Base-by-base conservation (phyloP, 2,113 vertebrate genomes). In the Ptychochromis oligacanthus region DNA sequence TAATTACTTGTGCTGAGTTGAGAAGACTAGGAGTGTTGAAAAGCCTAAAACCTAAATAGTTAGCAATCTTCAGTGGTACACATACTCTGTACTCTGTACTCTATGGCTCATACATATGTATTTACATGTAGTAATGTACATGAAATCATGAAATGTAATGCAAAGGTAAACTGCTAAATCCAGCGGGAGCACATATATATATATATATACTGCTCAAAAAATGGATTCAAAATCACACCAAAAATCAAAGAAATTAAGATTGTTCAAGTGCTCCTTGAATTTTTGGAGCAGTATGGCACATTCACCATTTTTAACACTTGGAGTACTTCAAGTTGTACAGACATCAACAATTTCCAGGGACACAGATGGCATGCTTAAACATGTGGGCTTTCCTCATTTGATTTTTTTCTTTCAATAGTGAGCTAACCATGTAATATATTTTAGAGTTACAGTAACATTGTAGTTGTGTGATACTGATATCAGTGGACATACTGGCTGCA, bases 301-400 rank as follows among this genome's bases (percentile, higher is more conserved):
- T 70, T 72, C 11, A 0, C 11, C 52, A 34, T 72, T 54, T 72
- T 9, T 72, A 72, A 72, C 67, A 72, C 67, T 28, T 72, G 3
- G 26, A 54, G 26, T 14, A 72, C 67, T 54, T 22, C 18, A 72
- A 72, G 67, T 54, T 72, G 2, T 72, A 54, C 46, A 72, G 26
- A 72, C 26, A 72, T 52, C 28, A 54, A 72, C 46, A 72, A 72
- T 72, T 70, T 52, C 65, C 65, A 70, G 43, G 65, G 17, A 70
- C 24, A 10, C 65, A 70, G 65, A 70, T 70, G 65, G 65, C 43
- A 13, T 26, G 22, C 14, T 46, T 65, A 65, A 65, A 65, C 62
- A 65, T 70, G 10, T 70, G 65, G 24, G 18, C 24, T 43, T 49
- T 13, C 49, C 65, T 13, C 28, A 3, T 31, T 31, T 52, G 24